Evolutionary conservation across 2,888 invertebrate genomes (phyloP).

Genomic region (Stramonita haemastoma): DNA sequence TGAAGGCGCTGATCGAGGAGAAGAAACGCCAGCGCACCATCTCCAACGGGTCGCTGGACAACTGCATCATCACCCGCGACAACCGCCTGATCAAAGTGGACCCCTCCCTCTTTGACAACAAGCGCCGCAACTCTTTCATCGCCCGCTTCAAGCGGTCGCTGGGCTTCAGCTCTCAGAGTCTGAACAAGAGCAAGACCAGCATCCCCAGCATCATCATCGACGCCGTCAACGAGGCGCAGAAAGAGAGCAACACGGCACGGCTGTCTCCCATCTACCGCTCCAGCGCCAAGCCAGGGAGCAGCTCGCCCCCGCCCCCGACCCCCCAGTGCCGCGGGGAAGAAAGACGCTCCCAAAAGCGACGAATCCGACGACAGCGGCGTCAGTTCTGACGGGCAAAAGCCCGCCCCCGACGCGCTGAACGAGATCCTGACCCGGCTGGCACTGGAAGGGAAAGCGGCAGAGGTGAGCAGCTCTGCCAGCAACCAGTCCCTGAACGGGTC

Average conservation of each 20-base stretch:
- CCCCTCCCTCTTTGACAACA: conserved; percentile 58
- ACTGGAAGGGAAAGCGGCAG: not conserved
- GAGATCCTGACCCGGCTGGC: conserved; percentile 6
- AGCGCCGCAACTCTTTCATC: conserved; percentile 65
- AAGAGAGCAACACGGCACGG: conserved; percentile 27
- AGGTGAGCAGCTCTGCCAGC: not conserved
- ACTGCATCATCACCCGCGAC: conserved; percentile 76
- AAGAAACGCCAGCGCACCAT: conserved; percentile 75
- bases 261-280: conserved; percentile 56
- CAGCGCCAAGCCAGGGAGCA: conserved; percentile 42
- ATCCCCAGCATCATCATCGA: conserved; percentile 59
- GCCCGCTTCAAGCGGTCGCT: conserved; percentile 66
- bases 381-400: conserved; percentile 22
- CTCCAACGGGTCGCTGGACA: conserved; percentile 75
- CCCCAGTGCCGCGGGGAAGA: not conserved
- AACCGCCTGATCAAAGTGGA: conserved; percentile 73
- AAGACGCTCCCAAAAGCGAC: conserved; percentile 31
- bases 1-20: conserved; percentile 75
- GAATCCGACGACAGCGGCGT: conserved; percentile 34
- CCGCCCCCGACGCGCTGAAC: conserved; percentile 17
- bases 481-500: conserved; percentile 28
- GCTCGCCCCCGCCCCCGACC: not conserved
- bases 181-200: conserved; percentile 66
- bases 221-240: conserved; percentile 49
- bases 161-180: conserved; percentile 67